Percentiles rank a stretch among this genome's conserved stretches.
phyloP scores from a whole-genome alignment of 2,113 vertebrate genomes.

The Rhinoptilus africanus region DNA sequence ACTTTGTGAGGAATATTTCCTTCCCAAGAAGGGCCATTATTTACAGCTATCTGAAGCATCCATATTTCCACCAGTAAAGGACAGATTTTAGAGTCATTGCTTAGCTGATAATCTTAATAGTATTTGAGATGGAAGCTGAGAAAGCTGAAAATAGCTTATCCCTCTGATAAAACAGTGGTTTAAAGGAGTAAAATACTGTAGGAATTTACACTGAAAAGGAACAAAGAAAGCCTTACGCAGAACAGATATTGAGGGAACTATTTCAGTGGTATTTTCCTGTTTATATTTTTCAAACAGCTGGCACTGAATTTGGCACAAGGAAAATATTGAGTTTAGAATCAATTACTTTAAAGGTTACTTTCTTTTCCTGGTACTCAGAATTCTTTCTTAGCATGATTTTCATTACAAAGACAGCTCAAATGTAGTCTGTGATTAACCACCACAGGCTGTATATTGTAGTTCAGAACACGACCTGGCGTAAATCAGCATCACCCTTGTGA shows the following conservation, averaged over 20 bases:
- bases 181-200: background rate
- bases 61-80: background rate
- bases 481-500: background rate
- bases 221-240: background rate
- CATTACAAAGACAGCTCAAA: background rate
- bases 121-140: background rate
- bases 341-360: background rate
- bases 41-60: background rate
- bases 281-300: background rate
- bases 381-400: background rate
- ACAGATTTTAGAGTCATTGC: background rate
- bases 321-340: background rate
- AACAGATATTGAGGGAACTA: background rate
- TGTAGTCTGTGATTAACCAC: background rate
- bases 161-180: background rate
- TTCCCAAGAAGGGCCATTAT: background rate
- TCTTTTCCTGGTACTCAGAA: background rate
- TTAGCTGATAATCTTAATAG: constrained; percentile 16
- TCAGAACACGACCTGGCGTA: background rate
- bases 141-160: background rate
- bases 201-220: background rate
- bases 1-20: background rate
- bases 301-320: background rate
- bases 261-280: background rate
- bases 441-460: background rate